These are phyloP conservation scores for Epinephelus awoara DNA, from an alignment of 2,797 vertebrate genomes.

Conservation along the genomic window DNA sequence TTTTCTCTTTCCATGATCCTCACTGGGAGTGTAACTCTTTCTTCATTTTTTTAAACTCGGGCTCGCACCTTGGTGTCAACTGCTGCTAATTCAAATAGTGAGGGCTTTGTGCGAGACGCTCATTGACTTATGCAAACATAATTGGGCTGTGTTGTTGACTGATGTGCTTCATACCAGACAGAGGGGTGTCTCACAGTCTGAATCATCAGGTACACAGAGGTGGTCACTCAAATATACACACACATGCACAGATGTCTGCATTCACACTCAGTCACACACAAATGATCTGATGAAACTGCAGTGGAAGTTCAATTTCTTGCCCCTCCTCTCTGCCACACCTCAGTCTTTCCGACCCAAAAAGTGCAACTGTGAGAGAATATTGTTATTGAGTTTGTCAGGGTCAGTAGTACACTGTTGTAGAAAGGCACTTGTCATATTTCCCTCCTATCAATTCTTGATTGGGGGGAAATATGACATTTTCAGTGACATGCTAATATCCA, in stretches of 20 bases:
- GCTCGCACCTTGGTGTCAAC: conserved; percentile 63
- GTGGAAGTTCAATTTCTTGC: not conserved
- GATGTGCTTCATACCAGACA: conserved; percentile 52
- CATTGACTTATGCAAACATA: conserved; percentile 68
- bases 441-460: not conserved
- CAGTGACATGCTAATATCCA: not conserved
- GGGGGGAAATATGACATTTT: not conserved
- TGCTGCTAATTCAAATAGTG: conserved; percentile 66
- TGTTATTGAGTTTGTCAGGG: not conserved
- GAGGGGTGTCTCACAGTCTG: conserved; percentile 53
- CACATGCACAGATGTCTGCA: not conserved
- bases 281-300: not conserved
- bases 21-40: not conserved
- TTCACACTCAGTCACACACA: not conserved
- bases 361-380: too few relatives aligned
- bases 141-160: conserved; percentile 67
- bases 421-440: too few relatives aligned
- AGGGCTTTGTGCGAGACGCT: conserved; percentile 60
- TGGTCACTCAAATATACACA: conserved; percentile 9
- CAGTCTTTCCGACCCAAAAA: not conserved
- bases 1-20: conserved; percentile 4
- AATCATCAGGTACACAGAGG: conserved; percentile 37
- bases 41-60: conserved; percentile 9
- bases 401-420: not conserved
- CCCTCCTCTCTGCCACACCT: not conserved